phyloP scores from a whole-genome alignment of 2,797 vertebrate genomes.

The Acropternis orthonyx region DNA sequence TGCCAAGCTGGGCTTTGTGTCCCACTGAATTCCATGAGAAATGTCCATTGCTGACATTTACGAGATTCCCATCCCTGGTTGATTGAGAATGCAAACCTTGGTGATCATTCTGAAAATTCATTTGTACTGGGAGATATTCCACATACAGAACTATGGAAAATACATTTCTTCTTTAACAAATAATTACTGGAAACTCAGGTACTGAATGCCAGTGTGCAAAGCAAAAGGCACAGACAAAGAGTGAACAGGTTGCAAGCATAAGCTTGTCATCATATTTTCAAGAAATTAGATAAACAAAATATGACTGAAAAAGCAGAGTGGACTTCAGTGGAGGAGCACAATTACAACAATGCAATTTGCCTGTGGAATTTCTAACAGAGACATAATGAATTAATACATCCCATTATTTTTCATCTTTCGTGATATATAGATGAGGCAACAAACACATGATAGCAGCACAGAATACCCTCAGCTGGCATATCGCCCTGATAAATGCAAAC shows the following conservation, averaged over 20 bases:
- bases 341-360: background rate
- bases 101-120: background rate
- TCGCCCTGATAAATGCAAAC: slow-evolving; percentile 49
- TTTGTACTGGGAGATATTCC: background rate
- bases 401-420: background rate
- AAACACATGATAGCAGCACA: background rate
- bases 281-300: background rate
- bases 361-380: background rate
- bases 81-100: background rate
- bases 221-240: background rate
- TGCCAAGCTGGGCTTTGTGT: background rate
- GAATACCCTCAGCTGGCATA: background rate
- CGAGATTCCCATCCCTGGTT: background rate
- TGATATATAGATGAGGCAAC: background rate
- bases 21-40: background rate
- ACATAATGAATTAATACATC: background rate
- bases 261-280: background rate
- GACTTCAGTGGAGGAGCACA: background rate
- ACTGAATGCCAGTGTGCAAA: background rate
- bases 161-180: background rate
- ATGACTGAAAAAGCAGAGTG: background rate
- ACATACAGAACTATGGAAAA: background rate
- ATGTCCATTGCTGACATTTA: background rate
- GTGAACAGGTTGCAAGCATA: background rate
- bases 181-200: background rate